Evolutionary conservation across 2,888 invertebrate genomes (phyloP).

Genomic region (Plagodis dolabraria): DNA sequence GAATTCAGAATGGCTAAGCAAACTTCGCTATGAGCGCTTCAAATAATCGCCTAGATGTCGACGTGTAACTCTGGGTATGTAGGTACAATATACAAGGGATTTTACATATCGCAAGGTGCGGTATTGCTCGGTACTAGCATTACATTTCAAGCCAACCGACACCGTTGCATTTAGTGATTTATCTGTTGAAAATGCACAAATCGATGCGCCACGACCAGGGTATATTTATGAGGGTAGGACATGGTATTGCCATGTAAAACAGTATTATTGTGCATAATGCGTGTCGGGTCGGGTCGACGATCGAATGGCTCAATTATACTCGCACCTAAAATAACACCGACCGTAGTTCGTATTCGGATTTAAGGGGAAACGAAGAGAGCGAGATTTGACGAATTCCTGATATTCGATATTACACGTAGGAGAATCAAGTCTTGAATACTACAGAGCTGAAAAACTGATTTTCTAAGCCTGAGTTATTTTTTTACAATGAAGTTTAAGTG

Average conservation of each 20-base stretch:
- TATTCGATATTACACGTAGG: no score
- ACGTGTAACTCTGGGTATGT: no score
- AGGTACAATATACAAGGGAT: no score
- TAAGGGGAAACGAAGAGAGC: no score
- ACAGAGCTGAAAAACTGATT: no score
- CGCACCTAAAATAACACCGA: conserved; percentile 76
- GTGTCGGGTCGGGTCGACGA: conserved; percentile 63
- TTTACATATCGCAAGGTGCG: background rate
- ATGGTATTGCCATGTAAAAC: conserved; percentile 14
- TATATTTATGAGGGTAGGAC: conserved; percentile 15
- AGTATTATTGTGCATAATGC: conserved; percentile 53
- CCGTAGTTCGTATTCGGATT: background rate
- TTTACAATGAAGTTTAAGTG: no score
- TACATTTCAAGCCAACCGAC: background rate
- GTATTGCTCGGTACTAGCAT: background rate
- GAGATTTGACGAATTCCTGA: no score
- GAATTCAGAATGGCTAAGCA: no score
- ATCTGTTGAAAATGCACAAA: conserved; percentile 4
- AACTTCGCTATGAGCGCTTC: no score
- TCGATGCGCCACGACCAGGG: conserved; percentile 9
- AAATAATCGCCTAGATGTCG: no score
- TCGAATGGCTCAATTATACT: conserved; percentile 78
- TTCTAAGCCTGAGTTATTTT: no score
- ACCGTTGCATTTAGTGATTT: conserved; percentile 14
- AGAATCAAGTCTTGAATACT: no score